Conservation (phyloP, 2,113 vertebrate species). For the Macaca mulatta region DNA sequence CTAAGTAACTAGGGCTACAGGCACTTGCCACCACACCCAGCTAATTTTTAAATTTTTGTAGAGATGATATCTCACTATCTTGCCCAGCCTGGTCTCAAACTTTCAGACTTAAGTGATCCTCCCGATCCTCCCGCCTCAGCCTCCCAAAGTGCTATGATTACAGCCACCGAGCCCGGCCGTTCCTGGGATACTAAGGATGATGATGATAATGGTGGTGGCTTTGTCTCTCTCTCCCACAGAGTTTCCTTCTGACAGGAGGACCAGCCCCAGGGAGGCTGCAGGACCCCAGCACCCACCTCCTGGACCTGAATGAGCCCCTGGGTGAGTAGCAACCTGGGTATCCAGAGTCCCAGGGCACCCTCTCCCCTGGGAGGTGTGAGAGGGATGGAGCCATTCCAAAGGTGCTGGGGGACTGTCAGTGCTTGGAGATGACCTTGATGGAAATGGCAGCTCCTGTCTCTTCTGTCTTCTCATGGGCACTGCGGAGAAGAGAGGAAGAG, state of each 20-base stretch:
- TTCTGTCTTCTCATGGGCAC: neutral
- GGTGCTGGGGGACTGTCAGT: neutral
- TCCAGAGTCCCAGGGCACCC: neutral
- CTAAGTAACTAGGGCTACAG: neutral
- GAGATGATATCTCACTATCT: no score
- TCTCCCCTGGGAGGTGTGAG: neutral
- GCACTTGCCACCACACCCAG: neutral
- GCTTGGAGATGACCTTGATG: neutral
- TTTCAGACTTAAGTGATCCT: no score
- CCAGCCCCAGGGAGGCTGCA: slow-evolving; percentile 11
- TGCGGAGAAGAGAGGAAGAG: no score
- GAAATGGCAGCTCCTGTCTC: neutral
- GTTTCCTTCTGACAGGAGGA: slow-evolving; percentile 75
- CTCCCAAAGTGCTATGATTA: no score
- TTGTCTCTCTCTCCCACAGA: slow-evolving; percentile 59
- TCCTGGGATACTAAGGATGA: neutral
- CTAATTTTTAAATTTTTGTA: neutral
- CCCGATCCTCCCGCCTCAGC: accelerated
- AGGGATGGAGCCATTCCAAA: neutral
- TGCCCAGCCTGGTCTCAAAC: no score
- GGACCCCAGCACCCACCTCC: slow-evolving; percentile 22
- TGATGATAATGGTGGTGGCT: neutral
- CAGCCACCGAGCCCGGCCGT: neutral
- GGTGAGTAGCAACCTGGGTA: slow-evolving; percentile 59
- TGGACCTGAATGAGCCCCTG: slow-evolving; percentile 54